These are phyloP conservation scores for Erannis defoliaria DNA, from an alignment of 2,888 invertebrate species.

Conservation along the genomic window DNA sequence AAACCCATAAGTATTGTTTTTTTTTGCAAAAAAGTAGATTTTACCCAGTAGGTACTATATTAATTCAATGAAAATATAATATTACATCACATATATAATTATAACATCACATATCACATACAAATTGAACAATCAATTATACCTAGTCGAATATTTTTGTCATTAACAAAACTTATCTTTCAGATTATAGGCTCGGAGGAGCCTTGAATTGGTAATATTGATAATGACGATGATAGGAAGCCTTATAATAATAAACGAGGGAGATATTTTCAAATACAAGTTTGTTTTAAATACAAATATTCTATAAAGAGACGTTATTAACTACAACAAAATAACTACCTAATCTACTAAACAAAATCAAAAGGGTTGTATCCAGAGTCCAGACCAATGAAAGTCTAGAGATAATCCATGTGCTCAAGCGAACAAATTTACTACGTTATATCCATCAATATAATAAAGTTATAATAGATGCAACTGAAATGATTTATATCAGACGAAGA, in stretches of 20 bases:
- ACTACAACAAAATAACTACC: no score
- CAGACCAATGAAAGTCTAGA: no score
- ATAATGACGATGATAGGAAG: conserved; percentile 21
- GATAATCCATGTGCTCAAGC: no score
- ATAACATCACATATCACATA: conserved; percentile 32
- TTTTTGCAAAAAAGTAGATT: no score
- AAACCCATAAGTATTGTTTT: no score
- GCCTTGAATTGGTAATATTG: conserved; percentile 46
- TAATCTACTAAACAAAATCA: no score
- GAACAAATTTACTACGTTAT: no score
- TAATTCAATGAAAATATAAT: not conserved
- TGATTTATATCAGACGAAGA: no score
- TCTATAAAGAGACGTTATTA: not conserved
- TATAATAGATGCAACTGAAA: no score
- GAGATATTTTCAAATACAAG: not conserved
- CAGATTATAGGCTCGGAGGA: conserved; percentile 45
- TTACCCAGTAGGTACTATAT: no score
- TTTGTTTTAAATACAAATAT: not conserved
- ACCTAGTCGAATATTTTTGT: conserved; percentile 50
- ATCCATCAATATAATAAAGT: no score
- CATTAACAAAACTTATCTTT: conserved; percentile 51
- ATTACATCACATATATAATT: not conserved
- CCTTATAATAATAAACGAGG: not conserved
- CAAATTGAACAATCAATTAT: conserved; percentile 47
- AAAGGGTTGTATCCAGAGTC: no score